phyloP scores from a whole-genome alignment of 1,140 invertebrate species.

The Euwallacea similis region DNA sequence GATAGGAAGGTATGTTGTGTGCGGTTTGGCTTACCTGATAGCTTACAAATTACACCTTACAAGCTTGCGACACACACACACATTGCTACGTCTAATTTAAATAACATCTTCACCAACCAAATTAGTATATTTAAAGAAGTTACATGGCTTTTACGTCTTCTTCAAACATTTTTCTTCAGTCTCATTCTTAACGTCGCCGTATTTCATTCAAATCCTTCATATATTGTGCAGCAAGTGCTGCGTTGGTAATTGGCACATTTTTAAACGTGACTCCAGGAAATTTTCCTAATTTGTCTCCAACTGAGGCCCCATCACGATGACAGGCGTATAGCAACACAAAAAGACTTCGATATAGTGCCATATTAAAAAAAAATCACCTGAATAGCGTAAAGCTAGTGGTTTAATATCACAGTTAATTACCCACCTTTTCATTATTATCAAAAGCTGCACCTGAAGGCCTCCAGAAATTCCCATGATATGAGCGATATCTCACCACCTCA shows the following conservation, averaged over 20 bases:
- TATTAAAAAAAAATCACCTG: neutral
- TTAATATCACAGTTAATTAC: conserved; percentile 36
- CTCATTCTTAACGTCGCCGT: no score
- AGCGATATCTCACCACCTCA: conserved; percentile 33
- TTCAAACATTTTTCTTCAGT: no score
- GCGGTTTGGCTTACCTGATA: conserved; percentile 29
- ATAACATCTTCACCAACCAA: no score
- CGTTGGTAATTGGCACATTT: no score
- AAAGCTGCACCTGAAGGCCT: conserved; percentile 37
- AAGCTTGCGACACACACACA: conserved; percentile 12
- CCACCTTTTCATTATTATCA: conserved; percentile 37
- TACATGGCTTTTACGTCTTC: neutral
- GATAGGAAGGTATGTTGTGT: conserved; percentile 27
- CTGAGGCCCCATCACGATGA: no score
- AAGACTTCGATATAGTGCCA: no score
- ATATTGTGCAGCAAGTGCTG: no score
- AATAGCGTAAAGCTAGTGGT: neutral
- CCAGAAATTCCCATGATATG: conserved; percentile 40
- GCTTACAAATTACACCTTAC: conserved; percentile 24
- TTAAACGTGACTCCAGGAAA: no score
- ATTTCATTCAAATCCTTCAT: no score
- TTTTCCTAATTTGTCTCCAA: no score
- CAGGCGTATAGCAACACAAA: no score
- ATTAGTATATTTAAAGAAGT: conserved; percentile 28
- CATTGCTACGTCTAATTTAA: no score